These are phyloP conservation scores for Hestina assimilis DNA, from an alignment of 1,140 invertebrate species.

Conservation along the genomic window DNA sequence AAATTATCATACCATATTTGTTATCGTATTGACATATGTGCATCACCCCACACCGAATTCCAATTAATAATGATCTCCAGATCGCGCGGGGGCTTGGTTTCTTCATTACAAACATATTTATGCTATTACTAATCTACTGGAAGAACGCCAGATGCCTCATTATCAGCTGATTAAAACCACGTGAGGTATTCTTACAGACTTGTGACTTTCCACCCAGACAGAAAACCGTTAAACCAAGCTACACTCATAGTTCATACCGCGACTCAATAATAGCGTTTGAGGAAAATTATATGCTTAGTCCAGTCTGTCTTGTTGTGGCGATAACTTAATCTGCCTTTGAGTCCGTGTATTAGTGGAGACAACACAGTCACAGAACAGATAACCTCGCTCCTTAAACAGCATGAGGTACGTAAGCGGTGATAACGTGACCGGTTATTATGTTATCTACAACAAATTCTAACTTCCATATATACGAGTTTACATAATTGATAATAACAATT, in stretches of 20 bases:
- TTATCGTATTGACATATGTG: not conserved
- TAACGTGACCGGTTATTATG: conserved; percentile 16
- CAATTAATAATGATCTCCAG: not conserved
- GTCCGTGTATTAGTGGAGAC: conserved; percentile 13
- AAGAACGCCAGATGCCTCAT: conserved; percentile 37
- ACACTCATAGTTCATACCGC: not conserved
- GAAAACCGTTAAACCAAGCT: conserved; percentile 1
- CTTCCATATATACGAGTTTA: conserved; percentile 16
- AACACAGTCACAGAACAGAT: conserved; percentile 18
- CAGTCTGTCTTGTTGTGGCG: conserved; percentile 9
- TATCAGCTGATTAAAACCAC: conserved; percentile 54
- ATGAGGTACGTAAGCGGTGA: conserved; percentile 24
- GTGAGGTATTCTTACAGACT: conserved; percentile 33
- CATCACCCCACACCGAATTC: too few species aligned
- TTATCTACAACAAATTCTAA: conserved; percentile 25
- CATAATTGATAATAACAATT: conserved; percentile 11
- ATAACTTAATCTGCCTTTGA: conserved; percentile 22
- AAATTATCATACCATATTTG: too few species aligned
- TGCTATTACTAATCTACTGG: conserved; percentile 41
- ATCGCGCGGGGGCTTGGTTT: conserved; percentile 10
- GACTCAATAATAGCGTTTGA: conserved; percentile 14
- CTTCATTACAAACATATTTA: conserved; percentile 33
- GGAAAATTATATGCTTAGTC: conserved; percentile 13
- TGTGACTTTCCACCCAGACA: conserved; percentile 35
- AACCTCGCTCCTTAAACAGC: conserved; percentile 23